Conservation (phyloP, 2,113 vertebrate species). For the Condylura cristata region DNA sequence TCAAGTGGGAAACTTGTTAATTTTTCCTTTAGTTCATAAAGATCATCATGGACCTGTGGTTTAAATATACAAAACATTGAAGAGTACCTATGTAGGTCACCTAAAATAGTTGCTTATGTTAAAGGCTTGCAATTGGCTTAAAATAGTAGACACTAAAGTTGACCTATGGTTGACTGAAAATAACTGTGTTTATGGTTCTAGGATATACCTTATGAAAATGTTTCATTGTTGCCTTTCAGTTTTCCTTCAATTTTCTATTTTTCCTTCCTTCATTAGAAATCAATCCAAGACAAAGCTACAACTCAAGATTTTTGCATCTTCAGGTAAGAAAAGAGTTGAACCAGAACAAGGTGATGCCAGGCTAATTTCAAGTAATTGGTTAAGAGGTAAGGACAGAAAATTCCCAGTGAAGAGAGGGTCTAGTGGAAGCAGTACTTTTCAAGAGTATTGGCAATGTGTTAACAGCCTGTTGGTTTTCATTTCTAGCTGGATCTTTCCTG, state of each 20-base stretch:
- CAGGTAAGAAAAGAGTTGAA: background rate
- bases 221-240: background rate
- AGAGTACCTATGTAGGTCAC: background rate
- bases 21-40: conserved; percentile 84
- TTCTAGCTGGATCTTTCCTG: background rate
- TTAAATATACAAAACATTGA: conserved; percentile 22
- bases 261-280: background rate
- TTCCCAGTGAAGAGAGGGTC: background rate
- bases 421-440: background rate
- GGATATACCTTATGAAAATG: background rate
- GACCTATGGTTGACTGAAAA: background rate
- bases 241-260: background rate
- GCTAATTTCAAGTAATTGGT: background rate
- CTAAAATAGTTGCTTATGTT: background rate
- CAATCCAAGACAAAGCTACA: background rate
- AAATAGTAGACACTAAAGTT: background rate
- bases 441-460: background rate
- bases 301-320: background rate
- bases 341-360: background rate
- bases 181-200: background rate
- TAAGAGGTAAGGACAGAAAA: background rate
- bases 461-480: background rate
- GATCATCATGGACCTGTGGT: conserved; percentile 88
- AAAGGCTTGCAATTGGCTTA: background rate
- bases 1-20: conserved; percentile 71